Evolutionary conservation across 1,140 invertebrate species (phyloP).

Genomic region (Ruditapes philippinarum): DNA sequence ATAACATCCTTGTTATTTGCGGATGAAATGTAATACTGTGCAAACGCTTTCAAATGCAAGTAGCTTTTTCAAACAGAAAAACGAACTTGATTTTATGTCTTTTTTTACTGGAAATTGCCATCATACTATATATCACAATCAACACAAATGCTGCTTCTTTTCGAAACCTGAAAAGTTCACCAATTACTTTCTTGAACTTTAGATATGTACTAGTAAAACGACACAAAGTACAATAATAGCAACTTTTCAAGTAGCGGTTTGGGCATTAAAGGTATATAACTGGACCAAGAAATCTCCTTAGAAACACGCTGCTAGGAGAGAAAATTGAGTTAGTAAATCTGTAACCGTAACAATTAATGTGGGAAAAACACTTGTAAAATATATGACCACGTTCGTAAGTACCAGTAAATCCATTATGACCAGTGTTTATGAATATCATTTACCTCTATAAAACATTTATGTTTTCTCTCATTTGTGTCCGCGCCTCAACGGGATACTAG

Average conservation of each 20-base stretch:
- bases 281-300: neutral
- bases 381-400: slow-evolving; percentile 8
- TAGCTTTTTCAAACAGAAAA: no score
- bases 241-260: no score
- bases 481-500: neutral
- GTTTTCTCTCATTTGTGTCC: slow-evolving; percentile 21
- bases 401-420: slow-evolving; percentile 30
- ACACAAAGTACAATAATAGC: neutral
- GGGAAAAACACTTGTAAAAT: slow-evolving; percentile 46
- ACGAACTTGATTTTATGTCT: no score
- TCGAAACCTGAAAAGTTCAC: neutral
- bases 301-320: neutral
- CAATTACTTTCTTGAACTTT: neutral
- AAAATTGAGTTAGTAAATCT: neutral
- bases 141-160: neutral
- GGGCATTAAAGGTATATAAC: neutral
- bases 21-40: no score
- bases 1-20: neutral
- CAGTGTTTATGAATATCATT: slow-evolving; percentile 29
- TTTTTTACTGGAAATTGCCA: no score
- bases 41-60: no score
- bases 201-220: neutral
- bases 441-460: slow-evolving; percentile 26
- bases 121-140: no score
- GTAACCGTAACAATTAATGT: slow-evolving; percentile 49